A percentile compares a stretch with the other conserved stretches of the same genome.
Evolutionary conservation across 2,888 invertebrate genomes (phyloP).

Genomic region (Heliconius cydno): DNA sequence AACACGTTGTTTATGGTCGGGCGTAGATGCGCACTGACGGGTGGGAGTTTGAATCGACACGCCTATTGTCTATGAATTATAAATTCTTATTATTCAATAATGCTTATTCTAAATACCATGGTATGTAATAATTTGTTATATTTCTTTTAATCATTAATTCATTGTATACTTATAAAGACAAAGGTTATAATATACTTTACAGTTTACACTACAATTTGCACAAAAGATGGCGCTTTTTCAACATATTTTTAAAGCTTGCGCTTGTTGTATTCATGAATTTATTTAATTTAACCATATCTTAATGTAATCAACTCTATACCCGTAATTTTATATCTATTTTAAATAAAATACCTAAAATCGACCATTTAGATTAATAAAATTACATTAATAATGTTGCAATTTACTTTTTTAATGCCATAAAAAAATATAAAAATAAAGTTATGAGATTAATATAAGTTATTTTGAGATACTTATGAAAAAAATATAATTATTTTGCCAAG

Average conservation of each 20-base stretch:
- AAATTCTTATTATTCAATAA: neutral
- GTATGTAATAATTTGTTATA: neutral
- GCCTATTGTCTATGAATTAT: conserved; percentile 18
- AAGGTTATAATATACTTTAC: neutral
- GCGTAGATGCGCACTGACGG: conserved; percentile 46
- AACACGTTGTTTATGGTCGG: conserved; percentile 57
- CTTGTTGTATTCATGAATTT: neutral
- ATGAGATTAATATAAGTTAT: no score
- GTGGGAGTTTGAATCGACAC: conserved; percentile 22
- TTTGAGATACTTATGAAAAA: no score
- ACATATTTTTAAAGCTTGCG: neutral
- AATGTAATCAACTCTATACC: neutral
- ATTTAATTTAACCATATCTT: neutral
- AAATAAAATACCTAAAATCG: neutral
- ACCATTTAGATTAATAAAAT: neutral
- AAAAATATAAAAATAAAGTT: no score
- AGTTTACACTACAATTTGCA: neutral
- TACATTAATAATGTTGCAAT: no score
- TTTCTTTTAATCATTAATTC: neutral
- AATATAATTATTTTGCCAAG: no score
- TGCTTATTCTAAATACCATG: neutral
- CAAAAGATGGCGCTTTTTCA: conserved; percentile 20
- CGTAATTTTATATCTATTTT: neutral
- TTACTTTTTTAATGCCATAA: no score
- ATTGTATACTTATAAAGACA: neutral